A percentile compares a stretch with the other conserved stretches of the same genome.
Evolutionary conservation across 1,140 invertebrate genomes (phyloP).

Genomic region (Trichonephila inaurata): DNA sequence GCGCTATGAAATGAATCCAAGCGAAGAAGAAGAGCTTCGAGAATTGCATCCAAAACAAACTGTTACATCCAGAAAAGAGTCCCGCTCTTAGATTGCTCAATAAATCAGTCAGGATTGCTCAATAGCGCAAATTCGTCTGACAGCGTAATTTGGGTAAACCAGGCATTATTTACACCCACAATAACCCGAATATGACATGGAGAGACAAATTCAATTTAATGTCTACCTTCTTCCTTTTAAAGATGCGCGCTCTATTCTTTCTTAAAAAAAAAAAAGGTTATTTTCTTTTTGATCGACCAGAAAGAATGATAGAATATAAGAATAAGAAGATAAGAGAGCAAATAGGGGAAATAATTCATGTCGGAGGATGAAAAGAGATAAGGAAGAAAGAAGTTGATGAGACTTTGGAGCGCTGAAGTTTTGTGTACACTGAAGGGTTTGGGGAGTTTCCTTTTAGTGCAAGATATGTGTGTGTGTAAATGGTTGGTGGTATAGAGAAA

Average conservation of each 20-base stretch:
- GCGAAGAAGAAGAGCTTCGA: constrained; percentile 10
- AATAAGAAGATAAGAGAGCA: constrained; percentile 59
- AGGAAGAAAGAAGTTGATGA: neutral
- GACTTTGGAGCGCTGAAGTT: neutral
- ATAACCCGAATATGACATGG: constrained; percentile 67
- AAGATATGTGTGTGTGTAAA: neutral
- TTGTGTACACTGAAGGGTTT: neutral
- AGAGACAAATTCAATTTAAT: constrained; percentile 71
- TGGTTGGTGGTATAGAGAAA: too few species aligned
- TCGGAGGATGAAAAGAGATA: neutral
- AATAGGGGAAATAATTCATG: constrained; percentile 63
- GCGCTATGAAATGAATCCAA: neutral
- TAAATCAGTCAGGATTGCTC: constrained; percentile 65
- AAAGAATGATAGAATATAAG: constrained; percentile 29
- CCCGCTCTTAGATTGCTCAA: constrained; percentile 46
- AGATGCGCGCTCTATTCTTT: neutral
- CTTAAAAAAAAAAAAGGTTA: neutral
- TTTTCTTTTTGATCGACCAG: constrained; percentile 3
- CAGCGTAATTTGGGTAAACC: constrained; percentile 56
- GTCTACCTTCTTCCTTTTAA: constrained; percentile 26
- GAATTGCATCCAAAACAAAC: constrained; percentile 27
- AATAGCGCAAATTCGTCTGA: constrained; percentile 51
- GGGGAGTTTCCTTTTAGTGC: too few species aligned
- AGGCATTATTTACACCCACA: constrained; percentile 68
- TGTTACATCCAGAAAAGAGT: constrained; percentile 31